Percentiles rank a stretch among this genome's conserved stretches.
These are phyloP conservation scores for Sebastolobus alascanus DNA, from an alignment of 2,797 vertebrate species.

Conservation along the genomic window DNA sequence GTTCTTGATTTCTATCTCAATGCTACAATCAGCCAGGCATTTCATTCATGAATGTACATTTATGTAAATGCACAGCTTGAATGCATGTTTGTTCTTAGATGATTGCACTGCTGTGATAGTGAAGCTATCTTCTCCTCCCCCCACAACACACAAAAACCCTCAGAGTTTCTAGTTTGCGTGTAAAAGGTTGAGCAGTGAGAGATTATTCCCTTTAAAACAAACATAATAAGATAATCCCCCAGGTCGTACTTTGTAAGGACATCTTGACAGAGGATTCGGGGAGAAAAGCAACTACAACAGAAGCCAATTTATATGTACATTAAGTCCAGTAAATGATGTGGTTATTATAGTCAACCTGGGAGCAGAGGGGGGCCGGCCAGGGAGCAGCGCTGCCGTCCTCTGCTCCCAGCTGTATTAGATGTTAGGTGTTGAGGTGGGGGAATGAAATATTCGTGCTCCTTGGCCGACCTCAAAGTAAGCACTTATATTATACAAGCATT, in stretches of 20 bases:
- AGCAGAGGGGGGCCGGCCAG: constrained; percentile 21
- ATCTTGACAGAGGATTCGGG: constrained; percentile 55
- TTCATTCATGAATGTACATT: constrained; percentile 65
- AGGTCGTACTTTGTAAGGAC: constrained; percentile 47
- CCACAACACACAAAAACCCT: constrained; percentile 42
- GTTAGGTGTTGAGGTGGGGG: constrained; percentile 53
- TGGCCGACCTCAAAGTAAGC: constrained; percentile 50
- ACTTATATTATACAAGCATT: constrained; percentile 50
- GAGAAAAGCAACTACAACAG: constrained; percentile 54
- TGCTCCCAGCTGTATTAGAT: constrained; percentile 32
- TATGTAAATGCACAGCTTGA: constrained; percentile 62
- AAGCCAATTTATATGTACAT: constrained; percentile 70
- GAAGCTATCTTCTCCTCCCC: constrained; percentile 21
- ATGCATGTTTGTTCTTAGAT: constrained; percentile 64
- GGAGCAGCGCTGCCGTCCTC: constrained; percentile 41
- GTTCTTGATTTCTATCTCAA: constrained; percentile 60
- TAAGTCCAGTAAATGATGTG: constrained; percentile 56
- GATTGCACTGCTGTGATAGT: constrained; percentile 50
- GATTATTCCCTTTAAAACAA: constrained; percentile 70
- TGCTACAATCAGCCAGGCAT: constrained; percentile 56
- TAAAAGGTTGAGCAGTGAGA: constrained; percentile 61
- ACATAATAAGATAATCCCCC: constrained; percentile 71
- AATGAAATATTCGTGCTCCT: constrained; percentile 66
- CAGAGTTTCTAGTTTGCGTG: constrained; percentile 37
- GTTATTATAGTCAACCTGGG: constrained; percentile 50